Conservation (phyloP, 2,888 invertebrate genomes). For the Ochropleura plecta region DNA sequence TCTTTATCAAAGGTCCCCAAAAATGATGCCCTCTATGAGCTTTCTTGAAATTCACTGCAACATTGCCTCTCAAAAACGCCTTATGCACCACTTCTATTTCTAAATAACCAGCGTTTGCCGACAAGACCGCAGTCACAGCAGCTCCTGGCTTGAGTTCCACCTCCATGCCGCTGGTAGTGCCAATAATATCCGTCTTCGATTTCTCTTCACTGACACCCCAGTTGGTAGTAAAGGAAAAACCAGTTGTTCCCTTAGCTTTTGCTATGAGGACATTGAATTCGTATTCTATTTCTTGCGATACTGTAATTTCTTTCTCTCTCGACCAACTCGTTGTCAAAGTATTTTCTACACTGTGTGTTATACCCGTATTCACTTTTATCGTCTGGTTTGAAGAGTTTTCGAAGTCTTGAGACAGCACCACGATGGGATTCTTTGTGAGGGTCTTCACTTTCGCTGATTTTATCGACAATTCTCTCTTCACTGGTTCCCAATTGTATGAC, state of each 20-base stretch:
- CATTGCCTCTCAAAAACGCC: slow-evolving; percentile 76
- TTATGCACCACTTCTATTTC: slow-evolving; percentile 79
- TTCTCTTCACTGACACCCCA: slow-evolving; percentile 81
- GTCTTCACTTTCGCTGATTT: slow-evolving; percentile 74
- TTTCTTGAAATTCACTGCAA: slow-evolving; percentile 80
- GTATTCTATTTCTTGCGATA: slow-evolving; percentile 80
- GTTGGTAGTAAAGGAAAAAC: slow-evolving; percentile 76
- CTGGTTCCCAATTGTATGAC: slow-evolving; percentile 79
- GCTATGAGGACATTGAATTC: slow-evolving; percentile 78
- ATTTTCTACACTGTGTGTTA: slow-evolving; percentile 81
- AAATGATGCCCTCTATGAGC: slow-evolving; percentile 79
- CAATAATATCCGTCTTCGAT: slow-evolving; percentile 77
- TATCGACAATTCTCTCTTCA: slow-evolving; percentile 72
- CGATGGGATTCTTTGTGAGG: slow-evolving; percentile 68
- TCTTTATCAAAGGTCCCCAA: slow-evolving; percentile 76
- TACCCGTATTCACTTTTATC: slow-evolving; percentile 82
- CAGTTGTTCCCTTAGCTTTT: slow-evolving; percentile 75
- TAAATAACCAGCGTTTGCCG: slow-evolving; percentile 77
- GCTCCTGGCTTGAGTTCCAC: slow-evolving; percentile 80
- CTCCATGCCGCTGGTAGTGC: slow-evolving; percentile 79
- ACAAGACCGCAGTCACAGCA: slow-evolving; percentile 77
- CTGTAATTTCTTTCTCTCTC: slow-evolving; percentile 71
- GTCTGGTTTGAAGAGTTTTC: slow-evolving; percentile 78
- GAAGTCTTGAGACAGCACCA: slow-evolving; percentile 79
- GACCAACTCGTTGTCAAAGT: slow-evolving; percentile 80